Evolutionary conservation across 1,140 invertebrate species (phyloP), one percentile per base, ranked within the genome.

Genomic region (Drosophila saltans): DNA sequence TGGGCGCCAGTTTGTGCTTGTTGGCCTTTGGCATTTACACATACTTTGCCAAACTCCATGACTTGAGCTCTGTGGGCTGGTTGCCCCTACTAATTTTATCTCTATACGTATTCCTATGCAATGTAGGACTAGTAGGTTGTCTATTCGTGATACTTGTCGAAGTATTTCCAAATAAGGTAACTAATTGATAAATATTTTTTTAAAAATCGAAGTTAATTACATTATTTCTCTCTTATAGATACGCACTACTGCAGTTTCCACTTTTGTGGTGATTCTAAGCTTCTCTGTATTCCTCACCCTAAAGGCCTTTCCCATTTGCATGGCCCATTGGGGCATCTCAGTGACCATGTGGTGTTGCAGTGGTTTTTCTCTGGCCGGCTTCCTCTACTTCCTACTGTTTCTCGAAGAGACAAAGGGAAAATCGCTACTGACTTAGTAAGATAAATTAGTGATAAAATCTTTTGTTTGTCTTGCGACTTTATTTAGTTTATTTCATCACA

Each of bases 121-220:
- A 84, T 24, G 66, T 86, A 21, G 91, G 91, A 2, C 39, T 91
- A 2, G 78, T 90, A 5, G 89, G 91, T 0, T 72, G 91, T 0
- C 61, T 90, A 6, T 91, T 92, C 67, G 78, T 92, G 40, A 62
- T 92, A 0, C 2, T 91, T 1, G 86, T 89, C 11, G 91, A 92
- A 56, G 33, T 78, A 7, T 72, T 92, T 41, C 91, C 91, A 1
- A 24, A 72, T 8, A 83, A 90, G 69, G 84, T 89, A 6, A 39
- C 57, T 11, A 9, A 36, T 39, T 11, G 9, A 9, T 16, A 2
- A 40, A 30, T 28, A 6, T 36, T 1, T 59, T 10, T n/a, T 48
- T 16, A 24, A 59, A 40, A 30, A 8, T 21, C 2, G 2, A 3
- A 30, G 28, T 3, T 9, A 43, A 55, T 3, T 24, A n/a, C 5